phyloP scores from a whole-genome alignment of 2,113 vertebrate genomes.

The Pantherophis guttatus region DNA sequence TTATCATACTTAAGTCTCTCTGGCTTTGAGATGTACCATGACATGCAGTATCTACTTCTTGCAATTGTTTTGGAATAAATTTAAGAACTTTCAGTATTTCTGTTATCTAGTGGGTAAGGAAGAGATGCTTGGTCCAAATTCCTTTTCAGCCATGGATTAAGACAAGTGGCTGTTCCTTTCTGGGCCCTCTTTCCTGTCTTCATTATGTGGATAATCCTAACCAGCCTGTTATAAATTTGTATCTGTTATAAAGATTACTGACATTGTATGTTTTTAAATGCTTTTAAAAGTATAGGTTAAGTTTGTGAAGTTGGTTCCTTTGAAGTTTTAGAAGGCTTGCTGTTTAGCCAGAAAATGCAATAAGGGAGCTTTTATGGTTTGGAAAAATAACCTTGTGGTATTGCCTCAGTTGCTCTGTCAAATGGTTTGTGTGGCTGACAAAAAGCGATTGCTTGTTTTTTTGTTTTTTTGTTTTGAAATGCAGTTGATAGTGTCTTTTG shows the following conservation, averaged over 20 bases:
- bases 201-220: not conserved
- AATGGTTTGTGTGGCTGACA: not conserved
- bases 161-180: not conserved
- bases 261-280: not conserved
- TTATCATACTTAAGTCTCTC: not conserved
- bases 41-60: not conserved
- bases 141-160: not conserved
- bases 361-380: not conserved
- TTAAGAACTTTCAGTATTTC: not conserved
- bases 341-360: not conserved
- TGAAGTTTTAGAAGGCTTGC: not conserved
- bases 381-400: not conserved
- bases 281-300: not conserved
- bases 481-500: not conserved
- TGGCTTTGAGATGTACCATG: not conserved
- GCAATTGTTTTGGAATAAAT: not conserved
- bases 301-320: not conserved
- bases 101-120: not conserved
- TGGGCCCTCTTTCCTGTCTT: not conserved
- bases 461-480: not conserved
- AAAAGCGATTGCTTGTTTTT: too few relatives aligned
- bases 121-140: not conserved
- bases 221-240: not conserved
- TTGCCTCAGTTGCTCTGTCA: not conserved
- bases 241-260: not conserved